Evolutionary conservation across 2,888 invertebrate species (phyloP).

Genomic region (Sclerodermus sp.): DNA sequence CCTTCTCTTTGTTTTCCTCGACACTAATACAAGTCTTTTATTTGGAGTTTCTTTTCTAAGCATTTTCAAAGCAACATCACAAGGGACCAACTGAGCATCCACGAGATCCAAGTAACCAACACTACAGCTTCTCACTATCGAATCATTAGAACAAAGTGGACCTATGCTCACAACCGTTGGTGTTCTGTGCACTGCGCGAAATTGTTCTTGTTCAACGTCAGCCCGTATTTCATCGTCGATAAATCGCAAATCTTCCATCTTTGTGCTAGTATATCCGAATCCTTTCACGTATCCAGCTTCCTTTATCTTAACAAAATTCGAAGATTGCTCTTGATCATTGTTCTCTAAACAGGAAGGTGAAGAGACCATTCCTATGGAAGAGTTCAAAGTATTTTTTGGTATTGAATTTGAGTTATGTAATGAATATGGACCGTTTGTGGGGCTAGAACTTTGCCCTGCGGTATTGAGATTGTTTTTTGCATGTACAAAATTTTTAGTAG

Average conservation of each 20-base stretch:
- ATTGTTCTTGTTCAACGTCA: constrained; percentile 28
- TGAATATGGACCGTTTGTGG: too few relatives aligned
- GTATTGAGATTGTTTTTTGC: constrained; percentile 39
- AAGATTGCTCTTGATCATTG: too few relatives aligned
- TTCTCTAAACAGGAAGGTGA: too few relatives aligned
- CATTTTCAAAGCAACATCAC: constrained; percentile 72
- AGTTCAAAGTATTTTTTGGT: too few relatives aligned
- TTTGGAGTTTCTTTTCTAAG: constrained; percentile 73
- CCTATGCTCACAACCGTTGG: constrained; percentile 71
- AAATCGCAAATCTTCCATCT: constrained; percentile 67
- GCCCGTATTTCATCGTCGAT: constrained; percentile 69
- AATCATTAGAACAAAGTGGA: constrained; percentile 65
- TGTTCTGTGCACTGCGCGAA: constrained; percentile 49
- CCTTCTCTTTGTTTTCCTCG: constrained; percentile 63
- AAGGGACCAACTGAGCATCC: constrained; percentile 73
- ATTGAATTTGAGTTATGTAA: too few relatives aligned
- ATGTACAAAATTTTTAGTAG: constrained; percentile 32
- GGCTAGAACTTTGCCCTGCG: too few relatives aligned
- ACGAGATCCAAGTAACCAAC: constrained; percentile 86
- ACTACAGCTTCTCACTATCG: constrained; percentile 83
- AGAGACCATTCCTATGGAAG: too few relatives aligned
- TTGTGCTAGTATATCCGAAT: constrained; percentile 24
- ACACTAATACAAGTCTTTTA: constrained; percentile 75
- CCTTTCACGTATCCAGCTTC: too few relatives aligned
- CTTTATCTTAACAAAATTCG: too few relatives aligned